Conservation (phyloP, 2,797 vertebrate genomes). For the Gymnothorax javanicus region DNA sequence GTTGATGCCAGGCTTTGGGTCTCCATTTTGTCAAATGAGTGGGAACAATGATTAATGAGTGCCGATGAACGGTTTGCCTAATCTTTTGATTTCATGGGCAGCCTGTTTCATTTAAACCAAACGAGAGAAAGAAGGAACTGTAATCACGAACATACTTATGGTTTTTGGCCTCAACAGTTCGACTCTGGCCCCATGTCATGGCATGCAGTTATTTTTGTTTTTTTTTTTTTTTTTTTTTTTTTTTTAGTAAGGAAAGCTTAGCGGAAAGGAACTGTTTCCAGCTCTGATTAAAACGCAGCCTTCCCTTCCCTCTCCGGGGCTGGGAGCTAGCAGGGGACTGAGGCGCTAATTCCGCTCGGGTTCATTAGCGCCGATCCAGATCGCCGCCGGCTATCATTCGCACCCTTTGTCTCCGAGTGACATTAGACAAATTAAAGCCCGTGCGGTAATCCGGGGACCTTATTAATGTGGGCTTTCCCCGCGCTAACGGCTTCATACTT, state of each 20-base stretch:
- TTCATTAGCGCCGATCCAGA: constrained; percentile 6
- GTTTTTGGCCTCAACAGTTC: neutral
- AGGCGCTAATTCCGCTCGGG: neutral
- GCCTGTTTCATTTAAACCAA: neutral
- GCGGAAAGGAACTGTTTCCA: neutral
- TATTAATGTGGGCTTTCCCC: neutral
- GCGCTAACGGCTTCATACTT: neutral
- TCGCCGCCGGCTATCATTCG: neutral
- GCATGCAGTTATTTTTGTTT: neutral
- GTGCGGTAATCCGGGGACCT: constrained; percentile 6
- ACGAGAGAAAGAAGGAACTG: neutral
- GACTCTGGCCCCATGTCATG: neutral
- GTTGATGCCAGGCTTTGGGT: neutral
- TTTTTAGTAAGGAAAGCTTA: neutral
- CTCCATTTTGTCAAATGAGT: neutral
- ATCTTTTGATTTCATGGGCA: neutral
- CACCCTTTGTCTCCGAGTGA: neutral
- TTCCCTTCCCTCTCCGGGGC: neutral
- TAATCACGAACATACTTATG: neutral
- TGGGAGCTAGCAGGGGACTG: neutral
- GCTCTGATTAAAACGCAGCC: neutral
- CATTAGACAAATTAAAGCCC: constrained; percentile 1
- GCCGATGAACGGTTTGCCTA: neutral
- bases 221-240: too few relatives aligned
- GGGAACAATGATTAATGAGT: neutral